phyloP scores from a whole-genome alignment of 2,113 vertebrate genomes.

The Tragelaphus buxtoni region DNA sequence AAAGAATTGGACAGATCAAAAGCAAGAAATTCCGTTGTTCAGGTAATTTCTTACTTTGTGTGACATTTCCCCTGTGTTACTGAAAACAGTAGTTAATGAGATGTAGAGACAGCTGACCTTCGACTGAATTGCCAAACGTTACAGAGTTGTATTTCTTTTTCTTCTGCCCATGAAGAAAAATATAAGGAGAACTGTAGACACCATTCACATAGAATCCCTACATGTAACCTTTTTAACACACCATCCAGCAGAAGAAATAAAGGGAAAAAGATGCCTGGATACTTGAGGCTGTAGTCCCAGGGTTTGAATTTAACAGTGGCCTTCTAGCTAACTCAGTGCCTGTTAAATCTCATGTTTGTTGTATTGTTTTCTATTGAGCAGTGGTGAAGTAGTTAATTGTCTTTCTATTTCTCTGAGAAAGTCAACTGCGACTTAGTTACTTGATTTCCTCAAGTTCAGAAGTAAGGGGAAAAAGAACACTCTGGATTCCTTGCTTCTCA shows the following conservation, averaged over 20 bases:
- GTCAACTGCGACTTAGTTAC: neutral
- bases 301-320: neutral
- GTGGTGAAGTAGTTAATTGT: neutral
- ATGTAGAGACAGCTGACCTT: slow-evolving; percentile 62
- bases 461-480: neutral
- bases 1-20: slow-evolving; percentile 99
- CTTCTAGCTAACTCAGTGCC: neutral
- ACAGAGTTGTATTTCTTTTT: slow-evolving; percentile 50
- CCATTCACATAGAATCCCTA: slow-evolving; percentile 29
- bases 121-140: slow-evolving; percentile 47
- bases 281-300: neutral
- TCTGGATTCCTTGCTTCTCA: neutral
- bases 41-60: slow-evolving; percentile 86
- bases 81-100: slow-evolving; percentile 45
- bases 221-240: slow-evolving; percentile 55
- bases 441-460: neutral
- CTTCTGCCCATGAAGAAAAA: slow-evolving; percentile 38
- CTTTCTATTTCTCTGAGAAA: slow-evolving; percentile 8
- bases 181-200: slow-evolving; percentile 26
- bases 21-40: slow-evolving; percentile 99
- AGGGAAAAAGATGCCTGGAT: slow-evolving; percentile 44
- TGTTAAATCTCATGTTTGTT: neutral
- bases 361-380: neutral
- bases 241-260: neutral
- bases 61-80: slow-evolving; percentile 63